Evolutionary conservation across 2,888 invertebrate genomes (phyloP), one percentile per base, ranked within the genome.

Genomic region (Corbicula japonica): DNA sequence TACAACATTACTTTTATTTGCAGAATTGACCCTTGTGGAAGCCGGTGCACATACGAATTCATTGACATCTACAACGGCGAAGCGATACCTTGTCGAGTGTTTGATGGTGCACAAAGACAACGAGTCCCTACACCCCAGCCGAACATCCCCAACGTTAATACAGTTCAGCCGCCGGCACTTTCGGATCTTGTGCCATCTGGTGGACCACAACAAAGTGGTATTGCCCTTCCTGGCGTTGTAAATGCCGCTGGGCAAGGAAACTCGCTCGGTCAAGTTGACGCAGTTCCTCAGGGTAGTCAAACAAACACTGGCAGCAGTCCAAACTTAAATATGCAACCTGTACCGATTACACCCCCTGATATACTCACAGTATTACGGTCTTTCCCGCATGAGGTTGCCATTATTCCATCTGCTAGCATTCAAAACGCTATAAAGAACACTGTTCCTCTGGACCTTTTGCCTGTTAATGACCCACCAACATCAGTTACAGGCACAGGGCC

Each of bases 21-120:
- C 68, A 83, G 83, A 46, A 76, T 83, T 18, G 65, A 80, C 46
- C 83, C 83, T 0, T 83, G 83, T 58, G 83, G 79, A 10, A 34
- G 23, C 0, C 15, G 35, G 10, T 83, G 83, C 54, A 21, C 52
- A 0, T 62, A 76, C 30, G 79, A 83, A 28, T 83, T 74, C 62
- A 61, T 83, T 1, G 74, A 83, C 34, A 70, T 80, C 2, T 73
- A 70, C 63, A 83, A 65, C 23, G 76, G 76, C 10, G 75, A 76
- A 58, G 38, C 61, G 3, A 12, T 38, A 10, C 61, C 69, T 3
- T 83, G 83, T 56, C 63, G 79, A 56, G 68, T 70, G 2, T 79
- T 79, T 46, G 76, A 78, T n/a, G 69, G 73, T 15, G 30, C 48
- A 15, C 65, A 21, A 26, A 30, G 38, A 12, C 35, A 63, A 32